Conservation (phyloP, 2,797 vertebrate genomes). For the Chaetophractus vellerosus region DNA sequence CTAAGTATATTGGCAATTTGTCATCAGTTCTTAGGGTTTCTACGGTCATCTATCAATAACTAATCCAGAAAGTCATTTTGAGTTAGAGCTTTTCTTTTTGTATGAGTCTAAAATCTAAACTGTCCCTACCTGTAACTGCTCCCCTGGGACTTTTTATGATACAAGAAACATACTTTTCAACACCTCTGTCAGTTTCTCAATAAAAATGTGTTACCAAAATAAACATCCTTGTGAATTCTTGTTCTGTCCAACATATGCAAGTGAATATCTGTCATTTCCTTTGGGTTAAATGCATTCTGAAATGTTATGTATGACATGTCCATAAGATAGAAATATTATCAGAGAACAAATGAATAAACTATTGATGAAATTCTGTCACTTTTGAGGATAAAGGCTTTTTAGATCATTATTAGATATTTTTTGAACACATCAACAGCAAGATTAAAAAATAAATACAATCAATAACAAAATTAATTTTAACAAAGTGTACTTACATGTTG, state of each 20-base stretch:
- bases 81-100: slow-evolving; percentile 70
- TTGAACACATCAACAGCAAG: slow-evolving; percentile 58
- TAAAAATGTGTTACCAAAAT: slow-evolving; percentile 79
- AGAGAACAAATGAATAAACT: slow-evolving; percentile 87
- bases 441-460: slow-evolving; percentile 67
- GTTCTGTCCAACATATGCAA: slow-evolving; percentile 65
- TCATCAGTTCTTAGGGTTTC: slow-evolving; percentile 32
- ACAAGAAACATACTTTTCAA: slow-evolving; percentile 35
- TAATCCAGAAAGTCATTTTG: slow-evolving; percentile 71
- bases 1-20: slow-evolving; percentile 19
- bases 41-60: neutral
- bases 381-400: slow-evolving; percentile 75
- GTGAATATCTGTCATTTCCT: slow-evolving; percentile 73
- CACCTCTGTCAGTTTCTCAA: slow-evolving; percentile 87
- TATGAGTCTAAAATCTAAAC: slow-evolving; percentile 70
- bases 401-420: slow-evolving; percentile 72
- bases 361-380: slow-evolving; percentile 85
- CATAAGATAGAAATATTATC: slow-evolving; percentile 87
- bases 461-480: slow-evolving; percentile 70
- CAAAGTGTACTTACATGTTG: neutral
- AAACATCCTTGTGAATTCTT: slow-evolving; percentile 60
- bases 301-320: slow-evolving; percentile 79
- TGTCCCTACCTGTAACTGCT: slow-evolving; percentile 65
- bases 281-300: slow-evolving; percentile 75
- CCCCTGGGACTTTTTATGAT: slow-evolving; percentile 17